Percentiles rank a stretch among this genome's conserved stretches.
phyloP scores from a whole-genome alignment of 2,797 vertebrate species.

The Podarcis siculus region DNA sequence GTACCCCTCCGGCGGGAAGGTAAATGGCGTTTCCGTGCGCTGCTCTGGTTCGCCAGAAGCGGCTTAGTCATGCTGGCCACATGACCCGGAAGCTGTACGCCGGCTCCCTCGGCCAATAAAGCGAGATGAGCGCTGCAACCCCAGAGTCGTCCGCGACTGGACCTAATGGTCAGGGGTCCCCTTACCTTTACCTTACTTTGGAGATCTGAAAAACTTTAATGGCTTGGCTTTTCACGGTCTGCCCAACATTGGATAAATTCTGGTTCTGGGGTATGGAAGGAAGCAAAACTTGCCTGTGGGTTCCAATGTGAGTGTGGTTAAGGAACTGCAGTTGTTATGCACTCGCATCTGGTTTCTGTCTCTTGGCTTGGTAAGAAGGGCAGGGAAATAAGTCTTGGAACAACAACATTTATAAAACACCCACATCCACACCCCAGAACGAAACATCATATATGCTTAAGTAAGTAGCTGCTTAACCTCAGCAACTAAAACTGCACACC shows the following conservation, averaged over 20 bases:
- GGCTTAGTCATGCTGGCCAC: too few relatives aligned
- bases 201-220: neutral
- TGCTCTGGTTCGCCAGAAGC: too few relatives aligned
- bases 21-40: too few relatives aligned
- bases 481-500: neutral
- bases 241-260: neutral
- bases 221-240: neutral
- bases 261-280: neutral
- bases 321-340: neutral
- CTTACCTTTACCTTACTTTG: neutral
- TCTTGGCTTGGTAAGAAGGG: neutral
- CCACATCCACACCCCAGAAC: neutral
- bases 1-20: too few relatives aligned
- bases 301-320: fast-evolving
- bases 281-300: fast-evolving
- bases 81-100: too few relatives aligned
- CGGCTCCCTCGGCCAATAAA: too few relatives aligned
- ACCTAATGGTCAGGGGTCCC: too few relatives aligned
- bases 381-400: neutral
- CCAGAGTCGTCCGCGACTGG: too few relatives aligned
- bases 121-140: too few relatives aligned
- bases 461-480: neutral
- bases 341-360: neutral
- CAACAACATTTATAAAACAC: neutral
- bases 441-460: neutral